Base-by-base conservation (phyloP, 2,113 vertebrate species). In the Poeciliopsis turrubarensis region DNA sequence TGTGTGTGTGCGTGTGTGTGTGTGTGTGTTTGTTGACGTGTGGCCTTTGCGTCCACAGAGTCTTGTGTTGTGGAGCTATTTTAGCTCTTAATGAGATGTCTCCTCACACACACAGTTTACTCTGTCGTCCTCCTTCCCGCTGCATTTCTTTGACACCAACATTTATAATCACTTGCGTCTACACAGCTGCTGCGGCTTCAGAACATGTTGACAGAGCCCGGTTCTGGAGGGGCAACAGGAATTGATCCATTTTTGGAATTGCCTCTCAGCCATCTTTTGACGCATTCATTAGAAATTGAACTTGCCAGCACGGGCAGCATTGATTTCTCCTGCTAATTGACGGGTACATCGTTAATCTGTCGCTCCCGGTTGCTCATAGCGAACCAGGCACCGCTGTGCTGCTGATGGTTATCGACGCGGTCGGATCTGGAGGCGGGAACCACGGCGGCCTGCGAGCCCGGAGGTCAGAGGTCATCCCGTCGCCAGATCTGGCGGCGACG, bases 241-340 rank as follows among this genome's bases (percentile, higher is more conserved):
- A 47, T 77, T 17, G 69, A 77, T 70, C 82, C 70, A 30, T 62
- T 73, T 73, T 67, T 8, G n/a, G 57, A 34, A 13, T 1, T 60
- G 6, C 70, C 71, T 77, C 9, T 71, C 61, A 80, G 80, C 37
- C 74, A 65, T 79, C 47, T 30, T 81, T 41, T 72, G 81, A 85
- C 60, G 65, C 72, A 29, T 81, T 68, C 75, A 75, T 84, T 79
- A 60, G 72, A 89, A 68, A 82, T 68, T 60, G 70, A 66, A 83
- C 80, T 69, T 82, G 82, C 87, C 79, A 81, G 67, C 19, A 61
- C 74, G 79, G 1, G 34, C 9, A 34, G 66, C 72, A 82, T 90
- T 32, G 86, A 86, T 89, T 75, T 26, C 54, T 68, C 60, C 0
- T 9, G 30, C 64, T 88, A 79, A 86, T 66, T 80, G 75, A 89